phyloP scores from a whole-genome alignment of 2,113 vertebrate species.

The Guaruba guarouba region DNA sequence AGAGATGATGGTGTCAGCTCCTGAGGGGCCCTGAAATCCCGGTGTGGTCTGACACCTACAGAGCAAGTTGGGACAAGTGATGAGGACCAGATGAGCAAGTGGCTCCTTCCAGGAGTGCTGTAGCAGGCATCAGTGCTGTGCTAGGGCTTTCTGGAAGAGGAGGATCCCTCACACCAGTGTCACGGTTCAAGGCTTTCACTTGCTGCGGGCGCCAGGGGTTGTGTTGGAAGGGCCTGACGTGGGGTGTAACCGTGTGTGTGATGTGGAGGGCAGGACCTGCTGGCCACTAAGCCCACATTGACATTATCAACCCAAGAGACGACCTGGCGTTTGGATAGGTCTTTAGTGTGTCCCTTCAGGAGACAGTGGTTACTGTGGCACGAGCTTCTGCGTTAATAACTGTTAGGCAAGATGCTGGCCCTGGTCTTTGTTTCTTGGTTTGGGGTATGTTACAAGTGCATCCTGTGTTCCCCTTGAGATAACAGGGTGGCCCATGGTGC shows the following conservation, averaged over 20 bases:
- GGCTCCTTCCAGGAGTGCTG: background rate
- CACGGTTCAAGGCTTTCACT: accelerated
- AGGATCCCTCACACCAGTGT: background rate
- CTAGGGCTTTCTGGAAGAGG: background rate
- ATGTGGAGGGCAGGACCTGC: accelerated
- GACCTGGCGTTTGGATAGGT: background rate
- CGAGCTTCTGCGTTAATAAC: background rate
- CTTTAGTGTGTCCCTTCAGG: background rate
- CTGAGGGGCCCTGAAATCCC: background rate
- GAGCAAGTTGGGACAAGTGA: background rate
- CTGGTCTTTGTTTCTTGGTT: background rate
- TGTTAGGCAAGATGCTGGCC: background rate
- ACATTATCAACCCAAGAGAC: accelerated
- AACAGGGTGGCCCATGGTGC: background rate
- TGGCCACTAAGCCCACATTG: accelerated
- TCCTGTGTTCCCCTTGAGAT: accelerated
- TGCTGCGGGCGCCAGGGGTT: accelerated
- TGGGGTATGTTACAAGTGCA: background rate
- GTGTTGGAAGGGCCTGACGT: background rate
- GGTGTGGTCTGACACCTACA: background rate
- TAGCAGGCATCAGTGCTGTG: background rate
- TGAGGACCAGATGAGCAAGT: background rate
- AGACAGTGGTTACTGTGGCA: accelerated
- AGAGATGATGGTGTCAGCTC: background rate
- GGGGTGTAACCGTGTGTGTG: background rate